These are phyloP conservation scores for Tolypeutes matacus DNA, from an alignment of 2,797 vertebrate species.

Conservation along the genomic window DNA sequence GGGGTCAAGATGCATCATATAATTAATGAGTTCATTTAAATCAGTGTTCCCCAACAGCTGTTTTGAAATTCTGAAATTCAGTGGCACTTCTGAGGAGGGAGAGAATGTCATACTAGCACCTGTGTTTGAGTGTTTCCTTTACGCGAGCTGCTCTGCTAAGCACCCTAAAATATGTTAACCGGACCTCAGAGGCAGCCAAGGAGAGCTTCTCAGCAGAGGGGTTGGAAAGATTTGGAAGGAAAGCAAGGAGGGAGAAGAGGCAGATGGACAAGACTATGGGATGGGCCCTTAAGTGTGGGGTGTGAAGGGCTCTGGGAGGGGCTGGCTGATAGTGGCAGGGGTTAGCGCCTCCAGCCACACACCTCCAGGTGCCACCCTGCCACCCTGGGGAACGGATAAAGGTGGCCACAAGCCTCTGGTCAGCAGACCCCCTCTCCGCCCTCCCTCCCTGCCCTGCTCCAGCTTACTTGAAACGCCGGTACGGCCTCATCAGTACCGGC, in stretches of 20 bases:
- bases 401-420: neutral
- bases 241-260: neutral
- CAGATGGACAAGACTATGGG: neutral
- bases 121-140: neutral
- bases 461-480: slow-evolving; percentile 98
- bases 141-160: neutral
- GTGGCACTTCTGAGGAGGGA: neutral
- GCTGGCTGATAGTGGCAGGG: neutral
- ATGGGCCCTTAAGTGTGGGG: neutral
- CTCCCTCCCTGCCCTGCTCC: neutral
- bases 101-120: neutral
- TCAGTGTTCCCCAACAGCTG: neutral
- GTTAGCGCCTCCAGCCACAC: neutral
- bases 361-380: neutral
- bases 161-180: neutral
- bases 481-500: slow-evolving; percentile 94
- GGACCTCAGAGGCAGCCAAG: neutral
- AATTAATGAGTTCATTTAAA: neutral
- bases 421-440: neutral
- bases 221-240: rapidly evolving
- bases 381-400: too few species aligned
- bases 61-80: neutral
- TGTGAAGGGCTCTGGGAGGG: too few species aligned
- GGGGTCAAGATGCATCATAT: neutral
- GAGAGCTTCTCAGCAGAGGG: rapidly evolving